Evolutionary conservation across 1,140 invertebrate species (phyloP), one percentile per base, ranked within the genome.

Genomic region (Drosophila lacteicornis): DNA sequence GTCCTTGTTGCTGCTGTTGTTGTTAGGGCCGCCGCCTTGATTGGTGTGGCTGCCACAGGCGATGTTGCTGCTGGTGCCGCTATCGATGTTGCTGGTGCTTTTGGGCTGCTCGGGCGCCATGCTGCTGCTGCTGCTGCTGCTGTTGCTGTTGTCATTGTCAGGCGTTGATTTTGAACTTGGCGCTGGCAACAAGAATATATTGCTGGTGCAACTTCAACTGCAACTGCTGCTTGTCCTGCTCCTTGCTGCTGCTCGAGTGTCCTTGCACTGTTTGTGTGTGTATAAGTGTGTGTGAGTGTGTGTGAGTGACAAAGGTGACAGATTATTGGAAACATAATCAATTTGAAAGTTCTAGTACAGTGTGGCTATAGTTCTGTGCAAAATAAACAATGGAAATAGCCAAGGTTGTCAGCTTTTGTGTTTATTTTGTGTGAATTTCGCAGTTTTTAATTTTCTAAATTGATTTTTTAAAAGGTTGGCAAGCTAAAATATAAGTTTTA

Each of bases 101-200:
- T 42, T 40, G 75, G 47, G 73, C 59, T 50, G 77, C 49, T 40
- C 25, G 67, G 74, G 78, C 78, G 82, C 82, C 82, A 75, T 65
- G 62, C 69, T 61, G 75, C 61, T 76, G 83, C 62, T 63, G 75
- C 42, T n/a, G n/a, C n/a, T 79, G 82, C 57, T 66, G 75, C 57
- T 65, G 76, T 51, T 80, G 67, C 63, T 70, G 63, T 66, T 88
- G 85, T 88, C 84, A 88, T 88, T 88, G 80, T 90, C 85, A 88
- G 80, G 84, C 85, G 84, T 69, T 87, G 85, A 87, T 87, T 88
- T 90, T 88, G 84, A 88, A 88, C 80, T 88, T 88, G 84, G 73
- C 69, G 55, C 38, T 50, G 25, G 63, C 63, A 67, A 22, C 63
- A 67, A 67, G 46, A 46, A 62, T 46, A 46, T 22, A 33, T 49